Evolutionary conservation across 2,888 invertebrate genomes (phyloP).

Genomic region (Synanthedon vespiformis): DNA sequence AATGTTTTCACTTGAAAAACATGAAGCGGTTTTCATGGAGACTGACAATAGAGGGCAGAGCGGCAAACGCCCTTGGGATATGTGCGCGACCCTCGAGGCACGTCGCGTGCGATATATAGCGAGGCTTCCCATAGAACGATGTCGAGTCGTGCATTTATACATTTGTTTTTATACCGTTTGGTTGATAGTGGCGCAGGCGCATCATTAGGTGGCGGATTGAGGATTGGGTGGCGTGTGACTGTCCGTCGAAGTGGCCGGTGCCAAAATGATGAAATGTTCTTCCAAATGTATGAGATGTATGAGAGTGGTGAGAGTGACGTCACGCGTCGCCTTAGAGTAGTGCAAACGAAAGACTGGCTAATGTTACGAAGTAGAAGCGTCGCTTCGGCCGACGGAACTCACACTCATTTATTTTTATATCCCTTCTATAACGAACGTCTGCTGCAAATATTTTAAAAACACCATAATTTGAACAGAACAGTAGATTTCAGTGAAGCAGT

Average conservation of each 20-base stretch:
- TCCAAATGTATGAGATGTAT: not conserved
- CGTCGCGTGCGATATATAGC: slow-evolving; percentile 20
- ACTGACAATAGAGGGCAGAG: too few species aligned
- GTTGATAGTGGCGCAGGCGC: slow-evolving; percentile 34
- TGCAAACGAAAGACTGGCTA: slow-evolving; percentile 68
- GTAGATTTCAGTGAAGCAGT: too few species aligned
- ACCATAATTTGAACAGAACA: too few species aligned
- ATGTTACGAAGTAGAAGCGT: slow-evolving; percentile 39
- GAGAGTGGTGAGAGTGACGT: not conserved
- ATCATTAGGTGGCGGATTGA: slow-evolving; percentile 5
- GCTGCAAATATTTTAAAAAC: too few species aligned
- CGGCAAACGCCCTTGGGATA: not conserved
- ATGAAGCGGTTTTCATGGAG: too few species aligned
- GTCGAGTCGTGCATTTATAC: slow-evolving; percentile 33
- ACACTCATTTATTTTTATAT: too few species aligned
- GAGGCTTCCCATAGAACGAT: slow-evolving; percentile 69
- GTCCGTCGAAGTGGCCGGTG: slow-evolving; percentile 23
- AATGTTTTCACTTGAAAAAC: too few species aligned
- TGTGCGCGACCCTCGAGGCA: not conserved
- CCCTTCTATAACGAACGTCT: too few species aligned
- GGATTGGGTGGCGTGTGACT: too few species aligned
- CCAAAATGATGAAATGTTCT: slow-evolving; percentile 27
- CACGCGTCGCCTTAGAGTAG: slow-evolving; percentile 40
- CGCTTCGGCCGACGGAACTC: too few species aligned
- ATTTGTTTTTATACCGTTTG: slow-evolving; percentile 26